Percentiles rank a stretch among this genome's conserved stretches.
These are phyloP conservation scores for Perca flavescens DNA, from an alignment of 2,113 vertebrate species.

Conservation along the genomic window DNA sequence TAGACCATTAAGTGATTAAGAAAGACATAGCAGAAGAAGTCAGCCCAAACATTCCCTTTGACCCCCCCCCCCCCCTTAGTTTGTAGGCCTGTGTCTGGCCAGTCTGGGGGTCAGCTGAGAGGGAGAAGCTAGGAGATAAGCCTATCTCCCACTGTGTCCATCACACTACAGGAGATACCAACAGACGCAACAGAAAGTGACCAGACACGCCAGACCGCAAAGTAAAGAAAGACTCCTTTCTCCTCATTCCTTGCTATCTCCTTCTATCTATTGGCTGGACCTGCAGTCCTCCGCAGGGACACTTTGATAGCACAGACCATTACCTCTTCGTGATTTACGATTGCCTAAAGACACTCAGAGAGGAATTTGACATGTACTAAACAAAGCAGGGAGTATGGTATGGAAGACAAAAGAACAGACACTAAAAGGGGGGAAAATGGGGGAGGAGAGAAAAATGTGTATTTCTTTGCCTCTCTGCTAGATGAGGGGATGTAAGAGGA, in stretches of 20 bases:
- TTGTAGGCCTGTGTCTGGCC: conserved; percentile 59
- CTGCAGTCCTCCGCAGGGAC: conserved; percentile 59
- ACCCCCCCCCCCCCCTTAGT: not conserved
- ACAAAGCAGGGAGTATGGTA: conserved; percentile 36
- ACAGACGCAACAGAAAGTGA: conserved; percentile 67
- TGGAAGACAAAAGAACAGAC: conserved; percentile 56
- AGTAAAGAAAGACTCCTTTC: conserved; percentile 65
- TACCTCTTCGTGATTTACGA: conserved; percentile 47
- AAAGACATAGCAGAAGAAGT: conserved; percentile 27
- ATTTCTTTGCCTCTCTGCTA: conserved; percentile 51
- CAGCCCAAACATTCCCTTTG: conserved; percentile 39
- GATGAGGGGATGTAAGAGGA: conserved; percentile 65
- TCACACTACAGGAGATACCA: conserved; percentile 54
- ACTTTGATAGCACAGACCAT: conserved; percentile 60
- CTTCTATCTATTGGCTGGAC: conserved; percentile 60
- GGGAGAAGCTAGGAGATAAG: conserved; percentile 68
- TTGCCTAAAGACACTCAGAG: conserved; percentile 17
- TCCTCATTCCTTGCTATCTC: conserved; percentile 61
- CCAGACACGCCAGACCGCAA: conserved; percentile 50
- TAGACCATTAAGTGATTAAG: conserved; percentile 38
- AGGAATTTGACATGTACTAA: conserved; percentile 48
- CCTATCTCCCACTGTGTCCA: conserved; percentile 64
- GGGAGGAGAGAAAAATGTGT: conserved; percentile 33
- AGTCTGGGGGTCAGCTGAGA: conserved; percentile 50
- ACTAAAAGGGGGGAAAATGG: conserved; percentile 26